phyloP scores from a whole-genome alignment of 2,797 vertebrate species.

The Staurois parvus region DNA sequence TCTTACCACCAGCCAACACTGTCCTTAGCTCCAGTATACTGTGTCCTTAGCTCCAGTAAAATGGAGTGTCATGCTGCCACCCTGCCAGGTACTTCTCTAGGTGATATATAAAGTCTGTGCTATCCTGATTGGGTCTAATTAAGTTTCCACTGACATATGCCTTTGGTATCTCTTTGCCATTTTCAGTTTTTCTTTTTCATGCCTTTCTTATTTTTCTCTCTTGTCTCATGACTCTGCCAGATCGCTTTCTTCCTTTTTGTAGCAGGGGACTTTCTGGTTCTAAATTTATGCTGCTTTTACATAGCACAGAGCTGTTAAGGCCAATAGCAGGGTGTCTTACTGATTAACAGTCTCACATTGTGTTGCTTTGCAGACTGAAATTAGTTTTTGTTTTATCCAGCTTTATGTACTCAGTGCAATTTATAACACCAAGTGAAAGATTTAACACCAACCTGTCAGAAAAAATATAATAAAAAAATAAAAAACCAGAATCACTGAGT shows the following conservation, averaged over 20 bases:
- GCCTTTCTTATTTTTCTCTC: conserved; percentile 47
- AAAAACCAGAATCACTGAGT: no score
- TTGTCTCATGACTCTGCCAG: conserved; percentile 14
- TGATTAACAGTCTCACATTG: conserved; percentile 33
- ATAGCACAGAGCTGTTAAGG: conserved; percentile 26
- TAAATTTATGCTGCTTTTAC: conserved; percentile 44
- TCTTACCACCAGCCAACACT: conserved; percentile 42
- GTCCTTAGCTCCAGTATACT: conserved; percentile 33
- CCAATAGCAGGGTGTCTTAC: conserved; percentile 32
- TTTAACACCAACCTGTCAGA: no score
- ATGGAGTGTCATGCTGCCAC: conserved; percentile 49
- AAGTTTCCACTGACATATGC: conserved; percentile 48
- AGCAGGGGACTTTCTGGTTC: conserved; percentile 1
- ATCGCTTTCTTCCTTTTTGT: conserved; percentile 5
- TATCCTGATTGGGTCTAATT: conserved; percentile 51
- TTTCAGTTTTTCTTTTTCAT: conserved; percentile 22
- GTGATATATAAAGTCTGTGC: conserved; percentile 51
- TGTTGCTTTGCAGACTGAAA: no score
- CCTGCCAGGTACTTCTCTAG: conserved; percentile 34
- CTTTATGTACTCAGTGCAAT: no score
- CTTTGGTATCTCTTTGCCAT: conserved; percentile 1
- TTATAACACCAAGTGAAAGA: no score
- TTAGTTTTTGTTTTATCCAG: no score
- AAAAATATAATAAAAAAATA: no score
- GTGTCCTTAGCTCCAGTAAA: conserved; percentile 36